A percentile compares a stretch with the other conserved stretches of the same genome.
These are phyloP conservation scores for Lordiphosa collinella DNA, from an alignment of 1,140 invertebrate genomes.

Conservation along the genomic window DNA sequence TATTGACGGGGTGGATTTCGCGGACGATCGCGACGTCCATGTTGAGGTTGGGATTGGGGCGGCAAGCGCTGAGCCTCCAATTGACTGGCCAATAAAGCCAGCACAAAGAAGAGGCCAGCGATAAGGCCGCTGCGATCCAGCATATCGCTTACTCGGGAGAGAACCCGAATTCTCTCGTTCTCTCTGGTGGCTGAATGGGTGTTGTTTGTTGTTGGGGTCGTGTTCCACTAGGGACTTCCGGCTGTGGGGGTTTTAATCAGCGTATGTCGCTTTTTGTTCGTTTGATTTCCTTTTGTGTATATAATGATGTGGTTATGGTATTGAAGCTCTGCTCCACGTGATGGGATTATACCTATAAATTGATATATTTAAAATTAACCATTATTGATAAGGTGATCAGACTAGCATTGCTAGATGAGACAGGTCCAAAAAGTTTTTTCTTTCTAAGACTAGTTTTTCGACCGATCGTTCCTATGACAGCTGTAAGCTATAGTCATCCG, in stretches of 20 bases:
- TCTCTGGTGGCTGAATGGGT: conserved; percentile 7
- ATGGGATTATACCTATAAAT: conserved; percentile 17
- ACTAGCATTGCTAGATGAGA: neutral
- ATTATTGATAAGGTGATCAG: too few species aligned
- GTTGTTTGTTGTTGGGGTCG: conserved; percentile 45
- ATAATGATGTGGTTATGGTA: too few species aligned
- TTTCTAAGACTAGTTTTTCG: too few species aligned
- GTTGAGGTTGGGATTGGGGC: conserved; percentile 20
- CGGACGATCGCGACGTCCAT: conserved; percentile 60
- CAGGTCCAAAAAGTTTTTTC: too few species aligned
- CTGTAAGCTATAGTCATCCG: too few species aligned
- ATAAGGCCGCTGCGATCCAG: conserved; percentile 48
- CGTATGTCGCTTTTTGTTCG: conserved; percentile 20
- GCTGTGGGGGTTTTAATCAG: conserved; percentile 58
- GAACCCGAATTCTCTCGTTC: conserved; percentile 40
- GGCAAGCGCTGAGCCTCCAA: conserved; percentile 36
- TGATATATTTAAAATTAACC: neutral
- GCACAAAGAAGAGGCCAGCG: conserved; percentile 56
- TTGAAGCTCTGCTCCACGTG: conserved; percentile 36
- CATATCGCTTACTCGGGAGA: neutral
- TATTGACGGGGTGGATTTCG: conserved; percentile 63
- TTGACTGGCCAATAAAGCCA: conserved; percentile 44
- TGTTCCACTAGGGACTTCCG: conserved; percentile 63
- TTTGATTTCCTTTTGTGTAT: conserved; percentile 42
- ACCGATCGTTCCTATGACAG: too few species aligned